Percentiles rank a stretch among this genome's conserved stretches.
Conservation (phyloP, 2,797 vertebrate species). For the Parambassis ranga region DNA sequence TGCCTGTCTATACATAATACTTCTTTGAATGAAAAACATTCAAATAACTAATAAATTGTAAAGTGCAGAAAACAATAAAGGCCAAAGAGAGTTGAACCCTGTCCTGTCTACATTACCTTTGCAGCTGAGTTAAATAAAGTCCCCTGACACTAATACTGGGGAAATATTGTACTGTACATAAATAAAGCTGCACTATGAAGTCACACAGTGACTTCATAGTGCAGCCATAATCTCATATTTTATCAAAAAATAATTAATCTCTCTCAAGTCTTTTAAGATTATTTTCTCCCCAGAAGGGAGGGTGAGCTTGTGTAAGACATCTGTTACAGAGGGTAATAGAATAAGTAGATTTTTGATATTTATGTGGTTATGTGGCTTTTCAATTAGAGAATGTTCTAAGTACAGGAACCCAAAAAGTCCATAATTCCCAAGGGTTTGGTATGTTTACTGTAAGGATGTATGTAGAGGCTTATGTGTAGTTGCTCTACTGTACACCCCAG, state of each 20-base stretch:
- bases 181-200: too few relatives aligned
- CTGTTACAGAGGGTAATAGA: neutral
- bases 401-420: slow-evolving; percentile 18
- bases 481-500: slow-evolving; percentile 3
- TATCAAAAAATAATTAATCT: neutral
- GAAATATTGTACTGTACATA: too few relatives aligned
- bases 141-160: too few relatives aligned
- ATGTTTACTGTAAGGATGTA: neutral
- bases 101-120: too few relatives aligned
- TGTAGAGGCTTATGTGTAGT: too few relatives aligned
- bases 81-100: too few relatives aligned
- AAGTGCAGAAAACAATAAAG: too few relatives aligned
- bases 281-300: neutral
- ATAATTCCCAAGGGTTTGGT: slow-evolving; percentile 11
- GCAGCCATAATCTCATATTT: neutral
- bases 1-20: too few relatives aligned
- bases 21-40: too few relatives aligned
- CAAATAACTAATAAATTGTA: too few relatives aligned
- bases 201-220: too few relatives aligned
- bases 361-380: slow-evolving; percentile 28
- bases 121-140: too few relatives aligned
- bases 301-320: neutral
- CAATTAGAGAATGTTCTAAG: slow-evolving; percentile 39
- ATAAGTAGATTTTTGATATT: slow-evolving; percentile 9
- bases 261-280: neutral